Conservation (phyloP, 35 echinoderm and acorn worm species). For the Lytechinus variegatus region DNA sequence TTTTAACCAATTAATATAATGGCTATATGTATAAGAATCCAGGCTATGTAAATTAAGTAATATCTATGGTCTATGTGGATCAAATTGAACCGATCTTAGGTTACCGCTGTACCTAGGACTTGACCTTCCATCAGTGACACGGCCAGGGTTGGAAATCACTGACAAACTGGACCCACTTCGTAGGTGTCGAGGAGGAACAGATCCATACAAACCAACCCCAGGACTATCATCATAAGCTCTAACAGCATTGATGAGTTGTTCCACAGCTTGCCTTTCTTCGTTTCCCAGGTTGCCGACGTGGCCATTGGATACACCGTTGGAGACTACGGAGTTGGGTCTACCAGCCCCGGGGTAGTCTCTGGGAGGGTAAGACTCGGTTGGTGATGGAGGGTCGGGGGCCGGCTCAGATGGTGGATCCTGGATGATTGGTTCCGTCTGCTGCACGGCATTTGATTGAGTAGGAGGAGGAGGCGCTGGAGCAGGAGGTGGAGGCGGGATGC, state of each 20-base stretch:
- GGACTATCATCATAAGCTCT: background rate
- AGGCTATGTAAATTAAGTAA: too few relatives aligned
- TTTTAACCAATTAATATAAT: too few relatives aligned
- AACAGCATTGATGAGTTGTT: background rate
- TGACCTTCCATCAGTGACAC: background rate
- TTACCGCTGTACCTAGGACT: conserved; percentile 17
- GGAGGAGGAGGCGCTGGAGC: background rate
- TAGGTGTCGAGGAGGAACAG: background rate
- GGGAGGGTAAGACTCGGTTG: conserved; percentile 15
- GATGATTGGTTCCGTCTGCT: background rate
- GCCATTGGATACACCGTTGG: background rate
- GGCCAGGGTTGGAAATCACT: conserved; percentile 22
- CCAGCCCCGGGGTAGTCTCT: background rate
- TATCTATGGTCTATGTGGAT: background rate
- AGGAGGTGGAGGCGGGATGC: background rate
- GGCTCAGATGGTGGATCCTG: background rate
- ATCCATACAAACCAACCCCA: background rate
- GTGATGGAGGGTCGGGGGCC: background rate
- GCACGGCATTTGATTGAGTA: background rate
- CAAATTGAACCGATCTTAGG: conserved; percentile 28
- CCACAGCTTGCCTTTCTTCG: background rate
- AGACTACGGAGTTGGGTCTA: background rate
- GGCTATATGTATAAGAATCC: too few relatives aligned
- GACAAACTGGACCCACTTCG: background rate
- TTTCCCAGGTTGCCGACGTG: background rate